These are phyloP conservation scores for Chrysolophus pictus DNA, from an alignment of 2,797 vertebrate genomes.

Conservation along the genomic window DNA sequence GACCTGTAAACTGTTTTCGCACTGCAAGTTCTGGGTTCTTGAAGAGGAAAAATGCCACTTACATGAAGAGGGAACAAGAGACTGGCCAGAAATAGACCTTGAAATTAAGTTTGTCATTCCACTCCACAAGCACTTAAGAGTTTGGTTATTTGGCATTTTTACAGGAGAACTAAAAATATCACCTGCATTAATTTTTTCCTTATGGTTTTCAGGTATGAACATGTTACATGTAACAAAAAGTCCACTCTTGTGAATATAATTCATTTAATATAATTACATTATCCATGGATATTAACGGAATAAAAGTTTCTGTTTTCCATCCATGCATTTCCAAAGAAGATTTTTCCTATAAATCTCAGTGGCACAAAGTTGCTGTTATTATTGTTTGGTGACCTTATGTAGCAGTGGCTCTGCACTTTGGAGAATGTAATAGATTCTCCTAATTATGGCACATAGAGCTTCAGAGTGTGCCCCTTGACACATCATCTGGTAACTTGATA, in stretches of 20 bases:
- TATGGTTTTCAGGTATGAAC: neutral
- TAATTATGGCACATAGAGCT: neutral
- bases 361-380: neutral
- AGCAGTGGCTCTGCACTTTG: neutral
- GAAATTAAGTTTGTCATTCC: neutral
- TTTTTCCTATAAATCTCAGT: neutral
- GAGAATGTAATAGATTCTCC: slow-evolving; percentile 10
- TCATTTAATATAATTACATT: neutral
- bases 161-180: neutral
- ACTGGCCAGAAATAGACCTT: neutral
- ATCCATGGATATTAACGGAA: neutral
- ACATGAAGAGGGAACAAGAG: neutral
- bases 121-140: neutral
- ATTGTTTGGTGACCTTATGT: neutral
- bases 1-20: neutral
- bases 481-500: neutral
- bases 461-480: neutral
- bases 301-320: neutral
- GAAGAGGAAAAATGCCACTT: neutral
- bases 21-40: neutral
- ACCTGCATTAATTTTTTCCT: neutral
- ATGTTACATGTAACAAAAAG: neutral
- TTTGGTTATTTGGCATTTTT: neutral
- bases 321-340: neutral
- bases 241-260: neutral